Base-by-base conservation (phyloP, 2,888 invertebrate species). In the Drosophila picticornis region DNA sequence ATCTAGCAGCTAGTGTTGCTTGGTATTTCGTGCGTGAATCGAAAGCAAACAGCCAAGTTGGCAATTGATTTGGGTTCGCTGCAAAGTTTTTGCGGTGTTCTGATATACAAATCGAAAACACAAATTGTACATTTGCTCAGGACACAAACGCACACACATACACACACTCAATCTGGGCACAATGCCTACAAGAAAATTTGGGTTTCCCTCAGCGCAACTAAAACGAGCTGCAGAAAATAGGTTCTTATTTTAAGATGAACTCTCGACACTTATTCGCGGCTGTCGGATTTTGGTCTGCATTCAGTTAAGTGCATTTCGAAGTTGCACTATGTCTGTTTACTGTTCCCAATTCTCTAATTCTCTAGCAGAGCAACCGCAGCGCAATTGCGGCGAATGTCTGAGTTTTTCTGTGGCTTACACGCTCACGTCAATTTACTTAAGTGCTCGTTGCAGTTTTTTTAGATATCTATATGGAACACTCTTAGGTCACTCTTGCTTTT, bases 201-300 rank as follows among this genome's bases (percentile, higher is more conserved):
- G 65, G 50, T 27, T 9, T 57, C 31, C 56, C 31, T 34, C 29
- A 13, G 29, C n/a, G 7, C 34, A 40, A 61, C 38, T 22, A 22
- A 60, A 79, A 83, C 65, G 64, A 67, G 78, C 72, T 76, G 73
- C 66, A 34, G 58, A 57, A 77, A 75, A 84, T 81, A 77, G 64
- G 70, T 84, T 75, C 36, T 59, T 40, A 63, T 81, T 78, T 75
- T 59, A 58, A 46, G 58, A 46, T 52, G 48, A 64, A 61, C 56
- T 77, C 48, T 48, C 31, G 46, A 58, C 59, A 56, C 52, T 61
- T 64, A 22, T 53, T 51, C 27, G 52, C 60, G 53, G 50, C 36
- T 62, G 34, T 59, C 29, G 56, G 63, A 38, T 64, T 63, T 43
- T 29, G 55, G 65, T 62, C 31, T 72, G 56, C 31, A 52, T 16